Evolutionary conservation across 2,888 invertebrate genomes (phyloP), one percentile per base, ranked within the genome.

Genomic region (Tortricodes alternella): DNA sequence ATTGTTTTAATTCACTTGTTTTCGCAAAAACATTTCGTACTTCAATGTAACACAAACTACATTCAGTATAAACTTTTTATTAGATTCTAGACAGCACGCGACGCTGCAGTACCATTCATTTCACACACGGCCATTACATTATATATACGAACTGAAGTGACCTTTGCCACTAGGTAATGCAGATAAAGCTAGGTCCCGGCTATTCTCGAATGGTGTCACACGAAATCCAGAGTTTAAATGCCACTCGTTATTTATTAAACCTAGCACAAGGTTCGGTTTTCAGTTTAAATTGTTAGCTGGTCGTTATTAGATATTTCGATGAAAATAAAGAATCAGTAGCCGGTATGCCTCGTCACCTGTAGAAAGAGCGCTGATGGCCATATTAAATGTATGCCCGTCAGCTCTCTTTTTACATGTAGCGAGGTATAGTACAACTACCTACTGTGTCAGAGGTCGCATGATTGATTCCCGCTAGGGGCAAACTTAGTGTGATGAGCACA

Each of bases 141-240:
- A 43, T 35, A n/a, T n/a, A 50, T 46, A 53, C 38, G 35, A 46
- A 52, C 46, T 77, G 76, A 76, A 80, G 64, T 75, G 76, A 76
- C 76, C 76, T 77, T 65, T 76, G 64, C 63, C 61, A 64, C 65
- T 53, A 60, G 60, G 65, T 64, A 68, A 71, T 71, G 70, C 67
- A 73, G 70, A 71, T 65, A 72, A 65, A 81, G 74, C 71, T 76
- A 73, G 80, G 75, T 76, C 73, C 74, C 55, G 57, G 65, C 73
- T 82, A 79, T 80, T 81, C 63, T 71, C 67, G 73, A 73, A 65
- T 58, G 53, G 60, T 66, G 65, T 67, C 71, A 70, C n/a, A n/a
- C 66, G 66, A 72, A 69, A 68, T 64, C 61, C 59, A 55, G 56
- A 50, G 59, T 68, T 70, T 60, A 59, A 66, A 64, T 65, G 64